Evolutionary conservation across 1,140 invertebrate species (phyloP).

Genomic region (Leptestheria dahalacensis): DNA sequence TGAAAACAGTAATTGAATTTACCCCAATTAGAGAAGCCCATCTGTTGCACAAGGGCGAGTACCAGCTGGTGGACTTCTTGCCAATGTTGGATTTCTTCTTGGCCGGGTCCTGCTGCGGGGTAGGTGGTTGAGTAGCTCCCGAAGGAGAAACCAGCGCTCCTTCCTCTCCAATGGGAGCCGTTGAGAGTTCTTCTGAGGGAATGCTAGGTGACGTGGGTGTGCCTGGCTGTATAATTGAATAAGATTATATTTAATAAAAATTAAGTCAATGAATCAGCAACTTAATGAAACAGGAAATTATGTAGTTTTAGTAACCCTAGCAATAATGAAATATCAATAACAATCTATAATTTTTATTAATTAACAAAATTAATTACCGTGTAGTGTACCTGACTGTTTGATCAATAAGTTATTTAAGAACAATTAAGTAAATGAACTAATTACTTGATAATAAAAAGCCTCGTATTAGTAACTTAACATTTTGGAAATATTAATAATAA

Average conservation of each 20-base stretch:
- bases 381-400: too few relatives aligned
- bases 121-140: slow-evolving; percentile 15
- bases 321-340: too few relatives aligned
- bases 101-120: slow-evolving; percentile 25
- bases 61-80: slow-evolving; percentile 81
- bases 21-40: slow-evolving; percentile 84
- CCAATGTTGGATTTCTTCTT: slow-evolving; percentile 44
- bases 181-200: slow-evolving; percentile 4
- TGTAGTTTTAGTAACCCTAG: too few relatives aligned
- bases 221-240: neutral
- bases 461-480: too few relatives aligned
- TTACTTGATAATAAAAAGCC: too few relatives aligned
- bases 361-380: too few relatives aligned
- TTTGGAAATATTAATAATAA: too few relatives aligned
- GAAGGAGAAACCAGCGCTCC: neutral
- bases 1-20: slow-evolving; percentile 29
- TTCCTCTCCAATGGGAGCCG: slow-evolving; percentile 4
- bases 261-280: too few relatives aligned
- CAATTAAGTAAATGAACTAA: too few relatives aligned
- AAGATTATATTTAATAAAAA: neutral
- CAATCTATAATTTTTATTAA: too few relatives aligned
- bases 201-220: slow-evolving; percentile 5
- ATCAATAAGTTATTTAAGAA: too few relatives aligned
- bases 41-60: slow-evolving; percentile 77
- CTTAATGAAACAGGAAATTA: too few relatives aligned